Evolutionary conservation across 2,888 invertebrate species (phyloP), one percentile per base, ranked within the genome.

Genomic region (Agrotis puta): DNA sequence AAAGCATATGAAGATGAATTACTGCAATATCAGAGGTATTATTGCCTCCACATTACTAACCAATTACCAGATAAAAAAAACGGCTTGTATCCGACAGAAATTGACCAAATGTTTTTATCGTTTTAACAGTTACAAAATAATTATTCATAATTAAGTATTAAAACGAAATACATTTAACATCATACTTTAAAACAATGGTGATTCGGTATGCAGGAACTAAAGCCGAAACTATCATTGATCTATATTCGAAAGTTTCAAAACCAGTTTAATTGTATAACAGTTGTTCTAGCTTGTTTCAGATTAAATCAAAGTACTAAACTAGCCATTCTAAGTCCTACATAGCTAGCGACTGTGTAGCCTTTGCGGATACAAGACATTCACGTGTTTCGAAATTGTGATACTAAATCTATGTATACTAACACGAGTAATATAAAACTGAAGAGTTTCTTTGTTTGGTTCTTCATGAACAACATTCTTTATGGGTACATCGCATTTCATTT

Each of bases 331-430:
- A 76, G 73, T 72, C 69, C 83, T 71, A 82, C 70, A 74, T 70
- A 79, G 54, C 79, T 58, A 67, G 51, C 70, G 75, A 75, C 69
- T 75, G 71, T 64, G 33, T 67, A 70, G 74, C 70, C 74, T 78
- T 70, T 74, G 56, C 75, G 56, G 66, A 62, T 50, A 59, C 75
- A 72, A 74, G 83, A 77, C 83, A 85, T 81, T 83, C 79, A 77
- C 81, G 73, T 56, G 51, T 83, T 84, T 69, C 79, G 84, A 81
- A 81, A 84, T 74, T 64, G 68, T 48, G 50, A 69, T 65, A 80
- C 73, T 71, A 75, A 83, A 83, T 33, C 33, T 33, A 33, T 33
- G n/a, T n/a, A n/a, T n/a, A n/a, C n/a, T n/a, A n/a, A n/a, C n/a
- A 33, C 33, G 6, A 33, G 7, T 33, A 33, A 33, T 33, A 33